These are phyloP conservation scores for Mesopsocus fuscifrons DNA, from an alignment of 2,888 invertebrate genomes.

Conservation along the genomic window DNA sequence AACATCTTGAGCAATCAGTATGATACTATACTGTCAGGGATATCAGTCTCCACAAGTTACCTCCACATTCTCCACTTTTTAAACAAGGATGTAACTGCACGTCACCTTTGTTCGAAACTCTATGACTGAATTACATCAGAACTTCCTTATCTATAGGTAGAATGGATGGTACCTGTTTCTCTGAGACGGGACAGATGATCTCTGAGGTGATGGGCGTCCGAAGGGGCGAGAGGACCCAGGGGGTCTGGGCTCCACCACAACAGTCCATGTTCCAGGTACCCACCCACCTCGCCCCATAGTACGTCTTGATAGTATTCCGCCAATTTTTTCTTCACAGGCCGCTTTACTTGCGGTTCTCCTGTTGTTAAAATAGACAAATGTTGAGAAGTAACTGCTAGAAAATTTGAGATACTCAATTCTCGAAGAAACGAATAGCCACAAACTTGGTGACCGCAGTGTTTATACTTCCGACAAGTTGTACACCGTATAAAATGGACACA, in stretches of 20 bases:
- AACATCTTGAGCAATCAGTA: no score
- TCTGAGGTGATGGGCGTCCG: conserved; percentile 22
- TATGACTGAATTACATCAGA: no score
- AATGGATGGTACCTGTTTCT: background rate
- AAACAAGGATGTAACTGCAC: no score
- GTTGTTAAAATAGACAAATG: no score
- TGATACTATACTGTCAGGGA: no score
- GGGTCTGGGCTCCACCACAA: conserved; percentile 69
- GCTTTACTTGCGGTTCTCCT: conserved; percentile 39
- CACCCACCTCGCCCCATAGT: conserved; percentile 65
- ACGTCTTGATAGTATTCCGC: conserved; percentile 51
- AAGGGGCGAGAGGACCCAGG: conserved; percentile 36
- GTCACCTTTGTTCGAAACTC: no score
- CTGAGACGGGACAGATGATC: conserved; percentile 3
- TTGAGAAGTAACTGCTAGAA: conserved; percentile 6
- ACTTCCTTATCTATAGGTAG: no score
- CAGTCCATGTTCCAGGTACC: conserved; percentile 58
- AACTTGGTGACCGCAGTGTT: background rate
- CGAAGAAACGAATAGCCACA: background rate
- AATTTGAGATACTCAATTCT: background rate
- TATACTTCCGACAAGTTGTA: background rate
- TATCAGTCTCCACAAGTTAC: no score
- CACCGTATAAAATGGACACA: background rate
- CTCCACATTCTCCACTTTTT: no score
- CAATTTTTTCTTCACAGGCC: conserved; percentile 39